Percentiles rank a stretch among this genome's conserved stretches.
These are phyloP conservation scores for Cettia cetti DNA, from an alignment of 2,113 vertebrate genomes.

Conservation along the genomic window DNA sequence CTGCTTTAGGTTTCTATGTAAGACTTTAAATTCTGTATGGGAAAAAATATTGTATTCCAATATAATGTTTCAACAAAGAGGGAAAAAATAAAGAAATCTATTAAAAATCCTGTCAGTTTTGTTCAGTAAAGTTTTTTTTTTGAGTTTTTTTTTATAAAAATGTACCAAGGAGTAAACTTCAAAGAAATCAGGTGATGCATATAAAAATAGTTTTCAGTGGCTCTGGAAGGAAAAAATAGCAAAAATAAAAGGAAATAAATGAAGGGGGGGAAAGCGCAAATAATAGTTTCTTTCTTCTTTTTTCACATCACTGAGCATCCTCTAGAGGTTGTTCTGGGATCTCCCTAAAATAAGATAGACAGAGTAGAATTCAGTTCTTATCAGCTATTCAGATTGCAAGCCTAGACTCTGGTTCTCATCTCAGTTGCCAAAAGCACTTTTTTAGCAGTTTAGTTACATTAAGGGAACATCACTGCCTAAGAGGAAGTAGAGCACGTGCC, in stretches of 20 bases:
- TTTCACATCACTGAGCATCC: conserved; percentile 93
- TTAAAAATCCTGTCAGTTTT: conserved; percentile 53
- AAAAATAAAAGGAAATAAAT: conserved; percentile 44
- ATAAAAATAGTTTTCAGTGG: conserved; percentile 82
- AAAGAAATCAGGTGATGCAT: conserved; percentile 63
- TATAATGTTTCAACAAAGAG: background rate
- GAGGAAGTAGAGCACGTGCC: background rate
- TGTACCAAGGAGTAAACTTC: conserved; percentile 57
- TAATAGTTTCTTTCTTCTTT: conserved; percentile 18
- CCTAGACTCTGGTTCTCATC: background rate
- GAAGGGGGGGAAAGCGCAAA: background rate
- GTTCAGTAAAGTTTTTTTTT: conserved; percentile 30
- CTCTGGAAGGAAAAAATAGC: conserved; percentile 62
- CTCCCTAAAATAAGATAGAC: conserved; percentile 75
- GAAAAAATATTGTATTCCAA: background rate
- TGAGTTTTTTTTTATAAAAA: conserved; percentile 61
- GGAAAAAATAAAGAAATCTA: conserved; percentile 48
- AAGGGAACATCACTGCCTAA: background rate
- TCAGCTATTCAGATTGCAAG: background rate
- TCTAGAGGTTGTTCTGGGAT: conserved; percentile 83
- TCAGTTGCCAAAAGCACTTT: background rate
- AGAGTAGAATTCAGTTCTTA: background rate
- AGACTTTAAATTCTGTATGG: background rate
- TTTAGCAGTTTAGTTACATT: background rate
- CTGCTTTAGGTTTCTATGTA: background rate